Base-by-base conservation (phyloP, 2,113 vertebrate genomes). In the Pan paniscus region DNA sequence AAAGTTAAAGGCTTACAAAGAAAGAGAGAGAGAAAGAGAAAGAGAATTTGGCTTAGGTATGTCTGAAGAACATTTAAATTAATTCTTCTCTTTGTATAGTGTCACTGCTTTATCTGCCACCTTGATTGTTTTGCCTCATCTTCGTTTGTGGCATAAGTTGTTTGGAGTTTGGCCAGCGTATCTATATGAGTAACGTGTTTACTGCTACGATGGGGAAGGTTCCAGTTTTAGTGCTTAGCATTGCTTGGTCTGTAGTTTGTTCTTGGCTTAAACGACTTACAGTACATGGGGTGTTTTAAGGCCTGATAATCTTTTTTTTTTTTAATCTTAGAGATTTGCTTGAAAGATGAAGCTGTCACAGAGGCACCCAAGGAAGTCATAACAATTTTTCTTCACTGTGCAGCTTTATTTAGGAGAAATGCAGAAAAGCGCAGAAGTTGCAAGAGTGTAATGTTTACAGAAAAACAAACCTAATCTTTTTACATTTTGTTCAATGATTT, bases 291-390 rank as follows among this genome's bases (percentile, higher is more conserved):
- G 43, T 88, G 57, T 90, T 94, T 96, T 93, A 85, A 95, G 85
- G 78, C 67, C 81, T 23, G 9, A 68, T 75, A 97, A 95, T 97
- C 90, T 57, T 91, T 90, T 87, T 70, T 89, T 64, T 64, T 64
- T 64, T 32, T 32, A 64, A 97, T 97, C 90, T 59, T 50, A 76
- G 72, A 97, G 93, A 97, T 98, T 97, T 98, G 50, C 90, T 92
- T 98, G 93, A 98, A 97, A 96, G 92, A 97, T 98, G 98, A 97
- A 98, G 96, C 89, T 97, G 96, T 98, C 97, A 87, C 75, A 90
- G 92, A 97, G 40, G 87, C 87, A 90, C 20, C 72, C 83, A 92
- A 94, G 79, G 89, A 95, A 93, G 70, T 85, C 93, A 57, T 84
- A 90, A 27, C 38, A 83, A 78, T 90, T 96, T 85, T 93, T 73